These are phyloP conservation scores for Empidonax alnorum DNA, from an alignment of 2,113 vertebrate genomes.

Conservation along the genomic window DNA sequence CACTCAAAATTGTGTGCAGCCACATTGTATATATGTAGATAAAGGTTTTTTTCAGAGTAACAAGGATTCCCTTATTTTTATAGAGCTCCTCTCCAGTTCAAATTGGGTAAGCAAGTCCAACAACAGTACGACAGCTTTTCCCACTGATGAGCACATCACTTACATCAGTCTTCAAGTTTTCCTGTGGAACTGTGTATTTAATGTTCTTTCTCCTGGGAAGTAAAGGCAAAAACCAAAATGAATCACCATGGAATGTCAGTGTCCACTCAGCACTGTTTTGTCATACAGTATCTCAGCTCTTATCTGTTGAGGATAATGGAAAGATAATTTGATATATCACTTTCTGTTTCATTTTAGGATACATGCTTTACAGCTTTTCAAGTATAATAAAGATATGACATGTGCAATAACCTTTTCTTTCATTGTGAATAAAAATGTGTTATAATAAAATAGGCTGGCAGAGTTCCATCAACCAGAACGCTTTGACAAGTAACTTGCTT, in stretches of 20 bases:
- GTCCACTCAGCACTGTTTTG: not conserved
- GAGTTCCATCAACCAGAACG: not conserved
- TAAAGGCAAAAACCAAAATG: not conserved
- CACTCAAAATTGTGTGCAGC: fast-evolving
- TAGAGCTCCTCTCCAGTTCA: not conserved
- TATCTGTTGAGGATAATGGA: not conserved
- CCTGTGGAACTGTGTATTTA: not conserved
- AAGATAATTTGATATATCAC: not conserved
- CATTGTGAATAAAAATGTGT: constrained; percentile 7
- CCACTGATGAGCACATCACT: not conserved
- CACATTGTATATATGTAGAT: not conserved
- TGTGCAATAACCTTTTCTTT: constrained; percentile 25
- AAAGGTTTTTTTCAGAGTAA: not conserved
- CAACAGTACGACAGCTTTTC: not conserved
- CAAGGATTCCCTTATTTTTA: not conserved
- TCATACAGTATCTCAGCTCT: not conserved
- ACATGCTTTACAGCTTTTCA: not conserved
- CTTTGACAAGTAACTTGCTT: not conserved
- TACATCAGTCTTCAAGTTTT: not conserved
- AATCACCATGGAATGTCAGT: not conserved
- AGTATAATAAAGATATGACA: constrained; percentile 4
- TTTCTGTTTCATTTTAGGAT: constrained; percentile 8
- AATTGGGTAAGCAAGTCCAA: not conserved
- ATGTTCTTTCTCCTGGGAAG: not conserved
- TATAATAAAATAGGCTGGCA: constrained; percentile 18